Evolutionary conservation across 1,140 invertebrate genomes (phyloP), one percentile per base, ranked within the genome.

Genomic region (Drosophila pseudoananassae): DNA sequence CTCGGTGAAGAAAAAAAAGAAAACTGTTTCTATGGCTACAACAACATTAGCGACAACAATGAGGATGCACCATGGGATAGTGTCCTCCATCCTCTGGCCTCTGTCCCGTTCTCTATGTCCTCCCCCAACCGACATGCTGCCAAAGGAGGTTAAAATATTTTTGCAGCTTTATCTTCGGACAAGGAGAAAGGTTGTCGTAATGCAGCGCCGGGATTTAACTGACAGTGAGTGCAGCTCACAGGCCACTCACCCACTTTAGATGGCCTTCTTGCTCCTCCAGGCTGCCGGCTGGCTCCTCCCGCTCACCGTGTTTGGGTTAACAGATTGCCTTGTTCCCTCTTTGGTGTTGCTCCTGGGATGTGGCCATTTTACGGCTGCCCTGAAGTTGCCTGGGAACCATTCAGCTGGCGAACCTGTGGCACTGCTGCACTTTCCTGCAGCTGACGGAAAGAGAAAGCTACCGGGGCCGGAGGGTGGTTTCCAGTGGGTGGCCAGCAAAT

Each of bases 81-180:
- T 70, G 51, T 70, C 51, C 40, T 17, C 15, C n/a, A 14, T 43
- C 40, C 40, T 43, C 12, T 4, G 10, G 4, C 4, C 12, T 36
- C 33, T 10, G 10, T n/a, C 33, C 3, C 10, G 9, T n/a, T 1
- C 9, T 36, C 33, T 36, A 10, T 36, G 31, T 40, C 14, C 51
- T 56, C 23, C 50, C 23, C 36, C 65, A 69, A 20, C 76, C 76
- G 81, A 81, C 83, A 88, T 83, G 75, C 81, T 87, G 83, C 83
- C 84, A 88, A 88, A 89, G 84, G 71, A 88, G 87, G 76, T 76
- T 88, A 83, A 89, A 88, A 88, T 88, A 88, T 88, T 89, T 88
- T 89, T 88, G 83, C 84, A 89, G 84, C 83, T 89, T 88, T 88
- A 88, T 88, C 84, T 88, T 89, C 76, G 68, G 83, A 83, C 76